phyloP scores from a whole-genome alignment of 1,140 invertebrate genomes.

The Drosophila nigrodunni region DNA sequence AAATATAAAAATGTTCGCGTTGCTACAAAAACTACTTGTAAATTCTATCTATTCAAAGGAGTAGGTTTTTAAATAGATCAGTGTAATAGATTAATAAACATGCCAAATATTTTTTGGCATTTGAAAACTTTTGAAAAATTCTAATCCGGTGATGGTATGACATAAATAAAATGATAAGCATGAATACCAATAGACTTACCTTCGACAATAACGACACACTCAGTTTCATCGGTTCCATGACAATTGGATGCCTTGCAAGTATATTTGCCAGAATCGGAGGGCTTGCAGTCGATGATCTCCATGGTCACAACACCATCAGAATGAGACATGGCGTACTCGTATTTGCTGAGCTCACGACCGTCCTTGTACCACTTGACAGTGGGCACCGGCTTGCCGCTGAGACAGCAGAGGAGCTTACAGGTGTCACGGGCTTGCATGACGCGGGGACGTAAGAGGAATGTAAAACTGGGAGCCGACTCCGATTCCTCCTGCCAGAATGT shows the following conservation, averaged over 20 bases:
- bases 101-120: too few relatives aligned
- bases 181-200: constrained; percentile 86
- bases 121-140: too few relatives aligned
- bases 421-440: constrained; percentile 98
- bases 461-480: constrained; percentile 96
- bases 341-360: constrained; percentile 94
- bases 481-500: constrained; percentile 94
- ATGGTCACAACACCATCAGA: constrained; percentile 97
- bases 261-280: constrained; percentile 98
- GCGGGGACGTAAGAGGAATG: constrained; percentile 98
- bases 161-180: not conserved
- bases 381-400: constrained; percentile 96
- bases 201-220: constrained; percentile 98
- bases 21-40: too few relatives aligned
- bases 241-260: constrained; percentile 95
- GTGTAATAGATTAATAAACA: too few relatives aligned
- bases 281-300: constrained; percentile 97
- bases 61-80: too few relatives aligned
- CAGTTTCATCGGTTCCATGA: constrained; percentile 97
- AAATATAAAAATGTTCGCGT: too few relatives aligned
- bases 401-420: constrained; percentile 98
- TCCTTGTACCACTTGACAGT: constrained; percentile 97
- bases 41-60: too few relatives aligned
- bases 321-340: constrained; percentile 95
- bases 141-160: not conserved